Base-by-base conservation (phyloP, 2,797 vertebrate genomes). In the Masticophis lateralis region DNA sequence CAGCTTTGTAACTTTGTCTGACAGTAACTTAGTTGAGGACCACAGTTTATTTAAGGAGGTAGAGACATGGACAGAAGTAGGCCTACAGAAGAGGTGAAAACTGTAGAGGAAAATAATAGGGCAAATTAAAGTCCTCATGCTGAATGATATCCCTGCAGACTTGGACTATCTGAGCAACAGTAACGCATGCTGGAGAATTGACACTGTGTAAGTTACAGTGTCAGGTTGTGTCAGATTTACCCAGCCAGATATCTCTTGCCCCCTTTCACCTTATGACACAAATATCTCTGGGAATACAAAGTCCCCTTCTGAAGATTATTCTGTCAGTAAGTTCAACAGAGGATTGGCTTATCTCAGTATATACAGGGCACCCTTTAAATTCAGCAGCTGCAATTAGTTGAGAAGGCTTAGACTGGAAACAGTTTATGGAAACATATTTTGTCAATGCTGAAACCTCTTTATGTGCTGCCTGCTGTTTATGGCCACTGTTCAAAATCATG, bases 71-170 rank as follows among this genome's bases (percentile, higher is more conserved):
- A 63, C 86, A 51, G 90, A 1, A 0, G 47, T 28, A 87, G 94
- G 95, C 88, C 47, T 87, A 91, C 91, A 95, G 92, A 57, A 92
- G 22, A 95, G 93, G 94, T 95, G 89, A 96, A 96, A 96, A 88
- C 94, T 94, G 95, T 95, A 91, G 95, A 86, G 86, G 92, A 90
- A 79, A 92, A 91, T 88, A 90, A n/a, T 12, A 51, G 88, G n/a
- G 43, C 7, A 74, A 53, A 91, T 56, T 74, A 69, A 60, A 43
- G 51, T 53, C 59, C 89, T 51, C 1, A 12, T 56, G 59, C n/a
- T 91, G 61, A 90, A 27, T 22, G 51, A 32, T 25, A 66, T 61
- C 16, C 5, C 43, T 89, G 61, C 55, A 55, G 20, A 83, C 20
- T 47, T 93, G 55, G 89, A 53, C 94, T 93, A 86, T 93, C 95